These are phyloP conservation scores for Pseudoips prasinana DNA, from an alignment of 2,888 invertebrate genomes.

Conservation along the genomic window DNA sequence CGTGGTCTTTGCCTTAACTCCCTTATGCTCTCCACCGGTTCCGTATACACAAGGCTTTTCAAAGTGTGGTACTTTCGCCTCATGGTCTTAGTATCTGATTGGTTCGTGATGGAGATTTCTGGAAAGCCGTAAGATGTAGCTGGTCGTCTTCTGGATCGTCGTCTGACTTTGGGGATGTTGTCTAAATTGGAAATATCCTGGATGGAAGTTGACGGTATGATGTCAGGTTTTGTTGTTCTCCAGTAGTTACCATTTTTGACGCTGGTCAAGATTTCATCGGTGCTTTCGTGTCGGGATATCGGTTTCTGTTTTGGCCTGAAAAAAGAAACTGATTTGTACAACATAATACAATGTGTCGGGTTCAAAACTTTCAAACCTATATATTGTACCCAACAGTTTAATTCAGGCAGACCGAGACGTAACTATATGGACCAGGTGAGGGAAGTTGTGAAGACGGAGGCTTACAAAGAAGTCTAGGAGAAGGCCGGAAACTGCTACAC, in stretches of 20 bases:
- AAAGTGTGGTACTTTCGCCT: conserved; percentile 51
- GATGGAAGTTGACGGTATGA: conserved; percentile 57
- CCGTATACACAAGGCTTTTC: conserved; percentile 67
- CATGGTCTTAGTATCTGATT: conserved; percentile 61
- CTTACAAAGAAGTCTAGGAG: too few relatives aligned
- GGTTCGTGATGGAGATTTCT: conserved; percentile 67
- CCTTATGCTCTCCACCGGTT: conserved; percentile 65
- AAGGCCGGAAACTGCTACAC: too few relatives aligned
- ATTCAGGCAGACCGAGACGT: too few relatives aligned
- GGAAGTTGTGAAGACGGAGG: too few relatives aligned
- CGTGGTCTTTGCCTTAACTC: conserved; percentile 64
- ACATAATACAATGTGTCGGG: too few relatives aligned
- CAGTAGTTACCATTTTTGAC: conserved; percentile 67
- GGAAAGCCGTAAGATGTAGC: conserved; percentile 66
- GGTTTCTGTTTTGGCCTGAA: conserved; percentile 37
- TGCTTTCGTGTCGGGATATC: conserved; percentile 57
- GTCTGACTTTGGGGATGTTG: conserved; percentile 45
- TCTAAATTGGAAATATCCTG: conserved; percentile 43
- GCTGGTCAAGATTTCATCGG: conserved; percentile 66
- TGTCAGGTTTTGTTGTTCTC: conserved; percentile 70
- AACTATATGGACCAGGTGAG: too few relatives aligned
- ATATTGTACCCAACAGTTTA: too few relatives aligned
- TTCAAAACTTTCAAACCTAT: too few relatives aligned
- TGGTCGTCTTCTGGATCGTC: conserved; percentile 58
- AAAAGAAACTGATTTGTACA: too few relatives aligned